Conservation (phyloP, 2,113 vertebrate species). For the Trachemys scripta region DNA sequence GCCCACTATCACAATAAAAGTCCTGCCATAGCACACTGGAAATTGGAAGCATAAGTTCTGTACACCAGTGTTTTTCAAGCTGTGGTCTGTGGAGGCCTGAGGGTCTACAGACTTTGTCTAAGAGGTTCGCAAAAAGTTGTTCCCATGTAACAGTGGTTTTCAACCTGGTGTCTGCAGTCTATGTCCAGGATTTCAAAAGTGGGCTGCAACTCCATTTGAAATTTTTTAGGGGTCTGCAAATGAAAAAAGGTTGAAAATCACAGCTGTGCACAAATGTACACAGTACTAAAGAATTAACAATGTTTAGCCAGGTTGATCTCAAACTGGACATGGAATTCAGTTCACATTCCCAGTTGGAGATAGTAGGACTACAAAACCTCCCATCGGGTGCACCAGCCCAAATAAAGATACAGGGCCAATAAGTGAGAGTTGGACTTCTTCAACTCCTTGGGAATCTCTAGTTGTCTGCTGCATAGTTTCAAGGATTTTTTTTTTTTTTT, state of each 20-base stretch:
- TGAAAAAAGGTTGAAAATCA: too few relatives aligned
- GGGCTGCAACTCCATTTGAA: too few relatives aligned
- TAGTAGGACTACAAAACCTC: not conserved
- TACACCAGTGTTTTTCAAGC: too few relatives aligned
- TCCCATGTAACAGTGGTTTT: too few relatives aligned
- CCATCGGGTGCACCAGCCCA: not conserved
- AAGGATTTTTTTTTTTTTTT: not conserved
- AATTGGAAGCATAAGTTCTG: not conserved
- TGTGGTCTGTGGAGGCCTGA: too few relatives aligned
- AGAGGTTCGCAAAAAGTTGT: too few relatives aligned
- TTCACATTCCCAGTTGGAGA: not conserved
- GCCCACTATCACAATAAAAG: not conserved
- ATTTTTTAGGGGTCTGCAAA: too few relatives aligned
- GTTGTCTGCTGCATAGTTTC: conserved; percentile 41
- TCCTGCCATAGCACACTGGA: not conserved
- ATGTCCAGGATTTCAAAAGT: too few relatives aligned
- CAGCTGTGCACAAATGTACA: not conserved
- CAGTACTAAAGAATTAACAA: not conserved
- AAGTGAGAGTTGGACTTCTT: not conserved
- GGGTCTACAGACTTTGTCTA: too few relatives aligned
- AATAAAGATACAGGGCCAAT: not conserved
- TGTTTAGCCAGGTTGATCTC: not conserved
- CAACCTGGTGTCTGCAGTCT: too few relatives aligned
- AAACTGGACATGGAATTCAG: not conserved
- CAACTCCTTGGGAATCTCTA: conserved; percentile 36